Evolutionary conservation across 2,888 invertebrate genomes (phyloP).

Genomic region (Cryptocheilus praepositus): DNA sequence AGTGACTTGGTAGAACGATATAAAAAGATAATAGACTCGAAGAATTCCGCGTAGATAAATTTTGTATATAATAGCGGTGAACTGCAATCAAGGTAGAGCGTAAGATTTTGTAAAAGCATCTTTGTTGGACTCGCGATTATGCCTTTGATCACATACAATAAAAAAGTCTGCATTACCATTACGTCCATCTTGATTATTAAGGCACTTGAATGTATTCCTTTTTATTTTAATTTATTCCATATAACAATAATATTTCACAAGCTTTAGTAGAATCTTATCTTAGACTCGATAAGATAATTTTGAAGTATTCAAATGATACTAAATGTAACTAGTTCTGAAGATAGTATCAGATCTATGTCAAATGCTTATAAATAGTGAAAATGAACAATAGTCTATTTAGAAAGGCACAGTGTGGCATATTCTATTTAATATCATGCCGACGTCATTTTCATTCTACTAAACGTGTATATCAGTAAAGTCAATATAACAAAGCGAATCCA

Average conservation of each 20-base stretch:
- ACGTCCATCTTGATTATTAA: no score
- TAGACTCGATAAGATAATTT: constrained; percentile 20
- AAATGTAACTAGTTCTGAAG: neutral
- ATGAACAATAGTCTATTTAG: constrained; percentile 33
- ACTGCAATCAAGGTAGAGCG: constrained; percentile 6
- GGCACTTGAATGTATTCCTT: constrained; percentile 16
- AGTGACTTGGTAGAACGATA: constrained; percentile 69
- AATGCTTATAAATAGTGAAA: constrained; percentile 35
- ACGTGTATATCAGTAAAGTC: neutral
- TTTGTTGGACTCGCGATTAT: neutral
- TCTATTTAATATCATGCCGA: constrained; percentile 34
- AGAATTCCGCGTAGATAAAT: constrained; percentile 8
- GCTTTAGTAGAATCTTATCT: constrained; percentile 29
- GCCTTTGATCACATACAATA: neutral
- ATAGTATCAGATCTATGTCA: constrained; percentile 9
- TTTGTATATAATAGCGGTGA: constrained; percentile 14
- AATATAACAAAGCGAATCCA: neutral
- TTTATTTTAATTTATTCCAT: constrained; percentile 32
- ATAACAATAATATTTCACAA: constrained; percentile 28
- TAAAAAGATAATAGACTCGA: constrained; percentile 54
- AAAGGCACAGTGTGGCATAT: constrained; percentile 53
- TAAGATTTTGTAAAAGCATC: neutral
- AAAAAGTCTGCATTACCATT: neutral
- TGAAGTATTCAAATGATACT: constrained; percentile 26
- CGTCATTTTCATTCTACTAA: neutral